Base-by-base conservation (phyloP, 2,888 invertebrate species). In the Drosophila colorata region DNA sequence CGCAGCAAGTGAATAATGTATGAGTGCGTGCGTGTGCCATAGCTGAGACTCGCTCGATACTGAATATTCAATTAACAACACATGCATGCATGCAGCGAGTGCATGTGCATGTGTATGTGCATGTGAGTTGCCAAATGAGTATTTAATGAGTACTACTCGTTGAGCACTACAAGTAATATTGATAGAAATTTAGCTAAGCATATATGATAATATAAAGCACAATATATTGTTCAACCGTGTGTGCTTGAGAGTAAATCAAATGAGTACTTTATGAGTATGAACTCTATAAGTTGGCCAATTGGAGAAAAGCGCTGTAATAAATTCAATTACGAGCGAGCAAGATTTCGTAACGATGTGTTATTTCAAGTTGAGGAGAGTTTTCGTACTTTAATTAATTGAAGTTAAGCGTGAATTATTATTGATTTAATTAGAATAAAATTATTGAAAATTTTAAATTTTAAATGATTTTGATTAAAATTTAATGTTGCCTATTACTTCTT, bases 51-150 rank as follows among this genome's bases (percentile, higher is more conserved):
- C n/a, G 44, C 38, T 48, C n/a, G 44, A 31, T 67, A 47, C 58
- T 51, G 58, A 59, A 53, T 68, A 53, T 53, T 52, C 52, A 47
- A 59, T 59, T 48, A 68, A 25, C 14, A 11, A 14, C 23, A 23
- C 33, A 31, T 9, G 28, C 46, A 47, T 11, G 13, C 31, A 41
- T 53, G 41, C n/a, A 11, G 4, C 5, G 11, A 28, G 11, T 35
- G 25, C 46, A 48, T 13, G 13, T 18, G 13, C 3, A 18, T 11
- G 11, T 35, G 25, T 38, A 48, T 13, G 13, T 18, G 13, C 3
- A 18, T 11, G 16, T 6, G 3, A 8, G 8, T 16, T n/a, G 14
- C 37, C 37, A 38, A 38, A 38, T 14, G 37, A 38, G 37, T 14
- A 38, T 38, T 38, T 16, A 7, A 38, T 16, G 13, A 33, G 33